Base-by-base conservation (phyloP, 2,888 invertebrate species). In the Euphydryas editha region DNA sequence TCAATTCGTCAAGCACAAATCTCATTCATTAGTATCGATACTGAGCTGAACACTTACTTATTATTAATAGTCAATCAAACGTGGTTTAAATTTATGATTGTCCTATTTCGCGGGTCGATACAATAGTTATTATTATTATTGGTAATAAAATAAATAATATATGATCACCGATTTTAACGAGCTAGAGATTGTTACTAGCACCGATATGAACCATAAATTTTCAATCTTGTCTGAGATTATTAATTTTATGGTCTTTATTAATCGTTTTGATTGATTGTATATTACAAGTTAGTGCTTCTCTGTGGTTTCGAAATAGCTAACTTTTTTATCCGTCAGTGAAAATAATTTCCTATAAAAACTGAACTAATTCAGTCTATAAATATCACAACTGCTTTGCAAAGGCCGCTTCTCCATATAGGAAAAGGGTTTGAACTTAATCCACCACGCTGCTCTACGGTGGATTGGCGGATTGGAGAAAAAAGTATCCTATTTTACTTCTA, bases 31-130 rank as follows among this genome's bases (percentile, higher is more conserved):
- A 30, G 8, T 4, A 20, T 63, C 49, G 63, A 63, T 51, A 54
- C 54, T 51, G 58, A 51, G 39, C 17, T 58, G 42, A 36, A 17
- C 36, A 39, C 51, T 57, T 62, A 37, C 47, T 47, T 30, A 58
- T 18, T 57, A 63, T 63, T 63, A 58, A 63, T 42, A 58, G 51
- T 51, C 49, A 39, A 51, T 42, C 5, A 58, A 63, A 58, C 39
- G 47, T 46, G 8, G 21, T 36, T 51, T 30, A 58, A 30, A 18
- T 51, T 51, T 51, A 63, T 51, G 15, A 42, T 51, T 58, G 42
- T 30, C 24, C 62, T 46, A 62, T 30, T 59, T 63, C 51, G 51
- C 49, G 39, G 47, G 49, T 20, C n/a, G 39, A 30, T 49, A 37
- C 21, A 39, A 51, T 21, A 39, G 42, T 57, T 42, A 36, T 42